phyloP scores from a whole-genome alignment of 2,113 vertebrate species.

The Vulpes vulpes region DNA sequence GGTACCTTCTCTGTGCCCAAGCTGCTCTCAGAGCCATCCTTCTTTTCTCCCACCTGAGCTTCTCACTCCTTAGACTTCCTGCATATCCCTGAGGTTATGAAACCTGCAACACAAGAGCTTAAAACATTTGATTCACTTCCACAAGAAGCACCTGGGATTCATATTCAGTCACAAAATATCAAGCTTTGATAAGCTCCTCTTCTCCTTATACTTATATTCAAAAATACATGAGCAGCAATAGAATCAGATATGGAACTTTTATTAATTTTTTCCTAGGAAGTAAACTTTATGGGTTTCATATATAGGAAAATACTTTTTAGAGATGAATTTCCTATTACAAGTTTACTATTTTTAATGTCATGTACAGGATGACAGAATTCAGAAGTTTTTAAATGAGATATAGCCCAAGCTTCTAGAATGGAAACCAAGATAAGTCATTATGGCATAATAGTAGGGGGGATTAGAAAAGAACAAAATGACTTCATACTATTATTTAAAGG shows the following conservation, averaged over 20 bases:
- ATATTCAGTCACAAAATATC: neutral
- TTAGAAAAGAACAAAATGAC: neutral
- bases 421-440: neutral
- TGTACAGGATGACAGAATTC: neutral
- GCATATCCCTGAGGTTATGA: neutral
- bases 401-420: neutral
- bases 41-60: neutral
- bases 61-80: neutral
- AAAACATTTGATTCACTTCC: neutral
- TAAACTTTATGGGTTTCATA: neutral
- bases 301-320: neutral
- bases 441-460: neutral
- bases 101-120: neutral
- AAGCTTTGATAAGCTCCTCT: neutral
- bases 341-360: constrained; percentile 19
- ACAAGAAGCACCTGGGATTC: neutral
- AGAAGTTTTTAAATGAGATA: neutral
- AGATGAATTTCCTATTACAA: neutral
- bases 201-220: neutral
- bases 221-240: neutral
- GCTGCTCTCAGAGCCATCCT: neutral
- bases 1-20: neutral
- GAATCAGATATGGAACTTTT: neutral
- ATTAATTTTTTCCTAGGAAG: constrained; percentile 26
- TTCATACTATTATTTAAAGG: neutral